Conservation (phyloP, 2,797 vertebrate genomes). For the Hephaestus fuliginosus region DNA sequence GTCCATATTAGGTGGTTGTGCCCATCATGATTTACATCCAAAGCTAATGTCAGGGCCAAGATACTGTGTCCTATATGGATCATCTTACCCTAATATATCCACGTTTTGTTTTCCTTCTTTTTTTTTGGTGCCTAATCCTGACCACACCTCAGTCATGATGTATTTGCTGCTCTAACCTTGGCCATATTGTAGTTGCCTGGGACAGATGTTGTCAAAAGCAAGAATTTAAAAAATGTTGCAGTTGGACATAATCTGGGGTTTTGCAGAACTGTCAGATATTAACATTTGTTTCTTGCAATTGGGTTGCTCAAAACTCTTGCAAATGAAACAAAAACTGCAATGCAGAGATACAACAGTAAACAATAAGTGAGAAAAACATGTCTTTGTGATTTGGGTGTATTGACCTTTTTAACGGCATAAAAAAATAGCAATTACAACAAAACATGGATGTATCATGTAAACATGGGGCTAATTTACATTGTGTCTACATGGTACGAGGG, state of each 20-base stretch:
- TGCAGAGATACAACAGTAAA: neutral
- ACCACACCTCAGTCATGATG: neutral
- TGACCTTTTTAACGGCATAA: neutral
- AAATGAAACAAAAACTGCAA: neutral
- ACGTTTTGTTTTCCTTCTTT: neutral
- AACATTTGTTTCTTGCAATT: neutral
- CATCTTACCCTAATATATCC: neutral
- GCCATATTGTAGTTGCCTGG: too few species aligned
- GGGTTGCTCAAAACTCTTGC: neutral
- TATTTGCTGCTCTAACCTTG: neutral
- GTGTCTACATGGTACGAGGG: constrained; percentile 16
- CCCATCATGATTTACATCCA: neutral
- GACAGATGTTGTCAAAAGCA: neutral
- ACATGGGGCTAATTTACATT: constrained; percentile 40
- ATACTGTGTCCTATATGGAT: too few species aligned
- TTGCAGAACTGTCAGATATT: neutral
- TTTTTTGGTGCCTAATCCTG: neutral
- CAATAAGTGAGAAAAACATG: neutral
- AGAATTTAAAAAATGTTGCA: neutral
- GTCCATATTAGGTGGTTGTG: neutral
- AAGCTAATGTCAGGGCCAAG: neutral
- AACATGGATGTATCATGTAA: constrained; percentile 38
- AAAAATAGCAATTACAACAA: constrained; percentile 11
- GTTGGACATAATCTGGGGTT: neutral
- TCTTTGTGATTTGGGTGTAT: neutral